Evolutionary conservation across 1,140 invertebrate species (phyloP).

Genomic region (Tetranychus urticae): DNA sequence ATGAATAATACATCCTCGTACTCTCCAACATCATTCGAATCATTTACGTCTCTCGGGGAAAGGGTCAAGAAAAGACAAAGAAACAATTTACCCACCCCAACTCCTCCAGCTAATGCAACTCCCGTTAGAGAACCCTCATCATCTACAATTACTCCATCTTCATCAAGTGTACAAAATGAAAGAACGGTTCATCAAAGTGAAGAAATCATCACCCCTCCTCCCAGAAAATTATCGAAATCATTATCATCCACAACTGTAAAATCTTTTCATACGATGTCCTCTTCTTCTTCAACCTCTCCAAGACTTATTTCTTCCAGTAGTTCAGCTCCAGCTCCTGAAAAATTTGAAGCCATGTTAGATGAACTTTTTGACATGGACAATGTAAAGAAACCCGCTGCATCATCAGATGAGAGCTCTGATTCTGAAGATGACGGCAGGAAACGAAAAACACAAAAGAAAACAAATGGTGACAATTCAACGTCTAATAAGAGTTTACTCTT

Average conservation of each 20-base stretch:
- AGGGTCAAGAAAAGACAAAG: neutral
- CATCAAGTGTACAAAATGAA: neutral
- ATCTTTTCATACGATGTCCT: neutral
- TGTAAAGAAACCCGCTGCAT: neutral
- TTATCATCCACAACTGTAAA: neutral
- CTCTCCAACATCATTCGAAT: neutral
- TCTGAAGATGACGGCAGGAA: neutral
- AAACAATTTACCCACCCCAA: neutral
- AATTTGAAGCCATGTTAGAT: slow-evolving; percentile 4
- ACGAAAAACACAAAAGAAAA: neutral
- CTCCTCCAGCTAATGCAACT: neutral
- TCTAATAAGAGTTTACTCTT: neutral
- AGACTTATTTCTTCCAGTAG: neutral
- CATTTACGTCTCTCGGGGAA: neutral
- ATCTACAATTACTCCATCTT: neutral
- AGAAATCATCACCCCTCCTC: neutral
- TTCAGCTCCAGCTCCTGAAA: neutral
- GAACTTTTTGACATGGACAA: slow-evolving; percentile 1
- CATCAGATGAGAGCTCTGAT: neutral
- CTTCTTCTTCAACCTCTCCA: neutral
- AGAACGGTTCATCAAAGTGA: neutral
- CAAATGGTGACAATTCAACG: neutral
- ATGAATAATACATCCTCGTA: neutral
- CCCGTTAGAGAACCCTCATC: neutral
- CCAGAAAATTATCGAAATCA: neutral